Evolutionary conservation across 2,888 invertebrate genomes (phyloP).

Genomic region (Neuroscelio doddi): DNA sequence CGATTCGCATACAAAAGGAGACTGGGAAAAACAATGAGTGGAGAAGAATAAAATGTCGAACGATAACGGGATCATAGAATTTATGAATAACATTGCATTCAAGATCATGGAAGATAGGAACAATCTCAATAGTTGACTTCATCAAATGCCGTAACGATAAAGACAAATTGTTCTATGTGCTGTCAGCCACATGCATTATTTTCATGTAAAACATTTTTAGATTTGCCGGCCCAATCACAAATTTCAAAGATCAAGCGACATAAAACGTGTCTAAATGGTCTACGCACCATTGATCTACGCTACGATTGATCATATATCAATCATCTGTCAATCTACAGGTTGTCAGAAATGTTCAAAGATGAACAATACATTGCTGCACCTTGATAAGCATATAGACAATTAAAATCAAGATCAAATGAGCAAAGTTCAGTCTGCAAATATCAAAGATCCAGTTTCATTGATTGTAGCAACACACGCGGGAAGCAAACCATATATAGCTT

Average conservation of each 20-base stretch:
- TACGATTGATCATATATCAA: slow-evolving; percentile 5
- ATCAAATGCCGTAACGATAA: slow-evolving; percentile 6
- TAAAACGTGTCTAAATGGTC: slow-evolving; percentile 29
- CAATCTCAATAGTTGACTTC: slow-evolving; percentile 14
- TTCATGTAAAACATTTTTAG: slow-evolving; percentile 18
- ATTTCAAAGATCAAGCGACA: slow-evolving; percentile 15
- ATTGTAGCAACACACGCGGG: too few species aligned
- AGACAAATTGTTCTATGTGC: slow-evolving; percentile 14
- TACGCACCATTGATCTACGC: too few species aligned
- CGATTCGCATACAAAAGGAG: slow-evolving; percentile 43
- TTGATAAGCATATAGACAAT: too few species aligned
- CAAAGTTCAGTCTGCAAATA: too few species aligned
- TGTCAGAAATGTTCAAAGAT: slow-evolving; percentile 10
- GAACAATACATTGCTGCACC: slow-evolving; percentile 16
- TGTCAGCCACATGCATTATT: slow-evolving; percentile 13
- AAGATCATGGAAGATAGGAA: too few species aligned
- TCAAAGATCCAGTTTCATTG: too few species aligned
- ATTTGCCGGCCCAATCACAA: slow-evolving; percentile 6
- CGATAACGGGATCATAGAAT: slow-evolving; percentile 8
- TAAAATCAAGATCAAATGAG: too few species aligned
- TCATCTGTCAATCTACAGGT: neutral
- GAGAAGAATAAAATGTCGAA: slow-evolving; percentile 1
- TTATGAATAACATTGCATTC: too few species aligned
- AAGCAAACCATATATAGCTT: too few species aligned
- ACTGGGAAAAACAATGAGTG: slow-evolving; percentile 44